Evolutionary conservation across 2,113 vertebrate species (phyloP).

Genomic region (Ochotona curzoniae): DNA sequence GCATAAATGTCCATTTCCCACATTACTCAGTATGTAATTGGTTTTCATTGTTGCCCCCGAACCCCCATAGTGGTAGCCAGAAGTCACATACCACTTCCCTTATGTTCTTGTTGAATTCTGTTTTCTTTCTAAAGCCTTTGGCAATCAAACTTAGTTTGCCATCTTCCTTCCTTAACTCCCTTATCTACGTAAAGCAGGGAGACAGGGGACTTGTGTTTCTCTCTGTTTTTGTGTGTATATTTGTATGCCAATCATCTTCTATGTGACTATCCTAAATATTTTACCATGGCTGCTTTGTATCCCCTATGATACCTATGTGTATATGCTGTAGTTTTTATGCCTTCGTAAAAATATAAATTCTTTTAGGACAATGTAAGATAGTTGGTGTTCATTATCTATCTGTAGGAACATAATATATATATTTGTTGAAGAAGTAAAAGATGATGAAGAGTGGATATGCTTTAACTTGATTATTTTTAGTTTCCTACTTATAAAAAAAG

Average conservation of each 20-base stretch:
- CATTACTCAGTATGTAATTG: constrained; percentile 18
- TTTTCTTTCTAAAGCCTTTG: neutral
- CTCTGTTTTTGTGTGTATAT: neutral
- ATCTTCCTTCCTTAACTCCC: neutral
- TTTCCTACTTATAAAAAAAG: constrained; percentile 19
- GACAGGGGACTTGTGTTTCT: neutral
- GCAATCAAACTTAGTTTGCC: constrained; percentile 35
- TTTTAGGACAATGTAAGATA: neutral
- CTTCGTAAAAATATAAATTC: neutral
- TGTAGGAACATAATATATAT: constrained; percentile 4
- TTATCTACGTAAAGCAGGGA: neutral
- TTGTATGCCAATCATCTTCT: neutral
- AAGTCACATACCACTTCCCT: neutral
- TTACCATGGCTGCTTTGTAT: neutral
- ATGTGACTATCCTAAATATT: neutral
- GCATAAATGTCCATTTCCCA: neutral
- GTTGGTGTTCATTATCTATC: constrained; percentile 31
- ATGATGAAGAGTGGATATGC: neutral
- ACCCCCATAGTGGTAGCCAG: neutral
- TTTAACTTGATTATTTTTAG: neutral
- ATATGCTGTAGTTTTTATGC: neutral
- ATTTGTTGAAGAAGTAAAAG: constrained; percentile 47
- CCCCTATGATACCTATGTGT: neutral
- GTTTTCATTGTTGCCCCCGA: neutral
- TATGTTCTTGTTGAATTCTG: neutral